Conservation (phyloP, 2,888 invertebrate species). For the Amitus sp. region DNA sequence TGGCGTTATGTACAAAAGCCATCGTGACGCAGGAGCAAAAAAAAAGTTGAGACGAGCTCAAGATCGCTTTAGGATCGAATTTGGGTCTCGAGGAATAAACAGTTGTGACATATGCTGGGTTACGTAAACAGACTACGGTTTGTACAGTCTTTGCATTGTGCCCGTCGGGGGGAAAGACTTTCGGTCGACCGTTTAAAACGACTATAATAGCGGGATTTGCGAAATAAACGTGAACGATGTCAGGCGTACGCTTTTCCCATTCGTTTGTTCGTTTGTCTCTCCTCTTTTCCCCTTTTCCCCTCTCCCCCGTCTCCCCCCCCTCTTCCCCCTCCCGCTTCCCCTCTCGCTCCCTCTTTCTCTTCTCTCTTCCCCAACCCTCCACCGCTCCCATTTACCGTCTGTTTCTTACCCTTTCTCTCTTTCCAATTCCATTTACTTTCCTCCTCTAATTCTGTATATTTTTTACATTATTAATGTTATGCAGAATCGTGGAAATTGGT, state of each 20-base stretch:
- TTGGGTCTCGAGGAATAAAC: slow-evolving; percentile 50
- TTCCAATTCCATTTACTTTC: too few relatives aligned
- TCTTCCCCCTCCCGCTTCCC: too few relatives aligned
- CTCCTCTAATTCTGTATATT: too few relatives aligned
- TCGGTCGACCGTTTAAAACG: slow-evolving; percentile 46
- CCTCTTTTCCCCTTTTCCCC: too few relatives aligned
- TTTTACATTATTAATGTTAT: too few relatives aligned
- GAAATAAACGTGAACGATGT: slow-evolving; percentile 43
- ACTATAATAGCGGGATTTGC: slow-evolving; percentile 54
- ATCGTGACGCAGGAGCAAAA: slow-evolving; percentile 27
- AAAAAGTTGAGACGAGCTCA: slow-evolving; percentile 41
- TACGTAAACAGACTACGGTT: slow-evolving; percentile 53
- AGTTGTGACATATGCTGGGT: slow-evolving; percentile 61
- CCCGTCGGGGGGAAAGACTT: slow-evolving; percentile 35
- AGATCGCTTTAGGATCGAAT: slow-evolving; percentile 44
- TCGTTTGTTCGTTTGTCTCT: slow-evolving; percentile 5
- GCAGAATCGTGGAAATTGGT: too few relatives aligned
- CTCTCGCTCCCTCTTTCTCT: too few relatives aligned
- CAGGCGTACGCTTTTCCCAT: slow-evolving; percentile 15
- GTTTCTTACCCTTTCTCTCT: too few relatives aligned
- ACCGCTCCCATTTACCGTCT: too few relatives aligned
- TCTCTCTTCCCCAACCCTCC: too few relatives aligned
- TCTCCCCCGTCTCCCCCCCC: too few relatives aligned
- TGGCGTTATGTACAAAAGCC: slow-evolving; percentile 24
- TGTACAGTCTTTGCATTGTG: slow-evolving; percentile 47